A percentile compares a stretch with the other conserved stretches of the same genome.
Evolutionary conservation across 2,113 vertebrate genomes (phyloP).

Genomic region (Hippocampus comes): DNA sequence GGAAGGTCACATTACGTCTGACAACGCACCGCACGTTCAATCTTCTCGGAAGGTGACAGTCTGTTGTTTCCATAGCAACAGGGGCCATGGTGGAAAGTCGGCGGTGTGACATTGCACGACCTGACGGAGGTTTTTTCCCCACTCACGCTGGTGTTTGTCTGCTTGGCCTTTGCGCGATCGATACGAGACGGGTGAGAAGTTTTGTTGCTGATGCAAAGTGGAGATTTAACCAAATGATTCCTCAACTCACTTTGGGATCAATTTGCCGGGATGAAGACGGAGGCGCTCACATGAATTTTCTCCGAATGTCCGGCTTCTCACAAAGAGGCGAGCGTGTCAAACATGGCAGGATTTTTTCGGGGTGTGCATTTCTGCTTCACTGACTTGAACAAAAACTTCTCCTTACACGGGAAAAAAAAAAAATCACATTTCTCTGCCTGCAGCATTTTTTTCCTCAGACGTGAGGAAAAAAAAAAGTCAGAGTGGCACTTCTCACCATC

Average conservation of each 20-base stretch:
- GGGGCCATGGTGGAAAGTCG: not conserved
- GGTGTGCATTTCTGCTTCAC: slow-evolving; percentile 8
- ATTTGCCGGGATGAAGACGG: slow-evolving; percentile 23
- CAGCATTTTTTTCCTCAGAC: not conserved
- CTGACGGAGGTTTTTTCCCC: not conserved
- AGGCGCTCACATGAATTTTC: slow-evolving; percentile 10
- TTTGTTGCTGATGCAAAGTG: slow-evolving; percentile 32
- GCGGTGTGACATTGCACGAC: not conserved
- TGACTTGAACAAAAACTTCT: slow-evolving; percentile 3
- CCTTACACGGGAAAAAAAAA: slow-evolving; percentile 1
- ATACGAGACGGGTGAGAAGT: slow-evolving; percentile 51
- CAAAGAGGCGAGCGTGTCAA: not conserved
- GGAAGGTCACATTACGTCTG: no score
- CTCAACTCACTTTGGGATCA: slow-evolving; percentile 43
- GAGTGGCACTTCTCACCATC: not conserved
- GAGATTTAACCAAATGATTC: slow-evolving; percentile 33
- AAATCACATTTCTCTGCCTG: not conserved
- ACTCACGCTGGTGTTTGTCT: not conserved
- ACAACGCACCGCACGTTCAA: no score
- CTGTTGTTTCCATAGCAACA: not conserved
- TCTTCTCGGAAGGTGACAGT: not conserved
- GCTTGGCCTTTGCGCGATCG: slow-evolving; percentile 13
- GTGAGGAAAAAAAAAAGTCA: not conserved
- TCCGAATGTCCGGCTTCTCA: not conserved
- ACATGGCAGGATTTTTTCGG: slow-evolving; percentile 1